These are phyloP conservation scores for Contarinia nasturtii DNA, from an alignment of 1,140 invertebrate genomes.

Conservation along the genomic window DNA sequence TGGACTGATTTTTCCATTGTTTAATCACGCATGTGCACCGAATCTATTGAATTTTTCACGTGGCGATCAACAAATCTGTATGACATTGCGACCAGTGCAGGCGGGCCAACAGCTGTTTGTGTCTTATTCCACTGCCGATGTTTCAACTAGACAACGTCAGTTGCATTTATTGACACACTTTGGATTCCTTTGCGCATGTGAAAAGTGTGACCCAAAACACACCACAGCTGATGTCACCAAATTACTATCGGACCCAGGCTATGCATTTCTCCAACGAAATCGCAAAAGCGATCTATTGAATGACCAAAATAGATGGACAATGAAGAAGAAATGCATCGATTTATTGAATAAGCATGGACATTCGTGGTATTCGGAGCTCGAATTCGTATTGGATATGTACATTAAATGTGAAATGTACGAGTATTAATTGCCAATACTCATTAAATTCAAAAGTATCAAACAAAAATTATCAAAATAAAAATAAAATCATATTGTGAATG, in stretches of 20 bases:
- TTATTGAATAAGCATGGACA: too few relatives aligned
- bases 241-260: background rate
- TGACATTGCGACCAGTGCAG: background rate
- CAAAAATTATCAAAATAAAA: too few relatives aligned
- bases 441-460: too few relatives aligned
- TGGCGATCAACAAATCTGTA: too few relatives aligned
- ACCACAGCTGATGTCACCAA: background rate
- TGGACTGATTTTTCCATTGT: background rate
- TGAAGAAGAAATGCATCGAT: too few relatives aligned
- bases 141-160: background rate
- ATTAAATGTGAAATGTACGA: too few relatives aligned
- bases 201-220: background rate
- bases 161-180: background rate
- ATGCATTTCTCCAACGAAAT: background rate
- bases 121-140: background rate
- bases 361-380: too few relatives aligned
- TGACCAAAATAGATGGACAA: too few relatives aligned
- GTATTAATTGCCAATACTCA: too few relatives aligned
- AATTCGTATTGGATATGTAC: too few relatives aligned
- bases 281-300: too few relatives aligned
- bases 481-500: too few relatives aligned
- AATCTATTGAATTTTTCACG: background rate
- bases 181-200: background rate
- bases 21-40: slow-evolving; percentile 18
- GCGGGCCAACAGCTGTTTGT: background rate